phyloP scores from a whole-genome alignment of 2,113 vertebrate genomes.

The Engystomops pustulosus region DNA sequence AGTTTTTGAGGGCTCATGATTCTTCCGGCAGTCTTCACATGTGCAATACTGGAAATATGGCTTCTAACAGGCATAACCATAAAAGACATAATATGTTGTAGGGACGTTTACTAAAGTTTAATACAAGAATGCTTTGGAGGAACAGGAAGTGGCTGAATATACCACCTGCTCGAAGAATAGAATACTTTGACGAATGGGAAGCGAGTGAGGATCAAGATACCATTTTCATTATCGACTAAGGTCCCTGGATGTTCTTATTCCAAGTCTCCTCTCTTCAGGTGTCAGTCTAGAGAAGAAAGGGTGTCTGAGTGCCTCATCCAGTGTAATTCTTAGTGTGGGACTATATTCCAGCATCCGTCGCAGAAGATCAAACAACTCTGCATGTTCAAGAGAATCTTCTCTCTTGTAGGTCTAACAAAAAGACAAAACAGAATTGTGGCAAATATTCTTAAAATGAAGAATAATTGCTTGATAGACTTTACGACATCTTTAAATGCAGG shows the following conservation, averaged over 20 bases:
- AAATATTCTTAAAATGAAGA: not conserved
- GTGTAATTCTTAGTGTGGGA: slow-evolving; percentile 83
- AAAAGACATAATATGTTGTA: not conserved
- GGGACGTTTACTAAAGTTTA: not conserved
- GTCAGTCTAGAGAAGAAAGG: slow-evolving; percentile 83
- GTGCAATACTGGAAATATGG: not conserved
- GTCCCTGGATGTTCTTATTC: slow-evolving; percentile 69
- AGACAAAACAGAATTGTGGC: too few species aligned
- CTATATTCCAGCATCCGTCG: slow-evolving; percentile 91
- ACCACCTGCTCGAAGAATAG: too few species aligned
- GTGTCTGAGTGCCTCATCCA: slow-evolving; percentile 87
- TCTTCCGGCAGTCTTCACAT: not conserved
- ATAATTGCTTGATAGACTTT: not conserved
- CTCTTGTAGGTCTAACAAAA: slow-evolving; percentile 85
- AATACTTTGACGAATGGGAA: not conserved
- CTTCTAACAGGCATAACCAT: too few species aligned
- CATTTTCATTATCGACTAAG: slow-evolving; percentile 76
- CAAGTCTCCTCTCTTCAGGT: slow-evolving; percentile 71
- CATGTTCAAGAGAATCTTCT: slow-evolving; percentile 81
- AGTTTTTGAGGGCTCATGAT: not conserved
- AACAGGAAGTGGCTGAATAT: not conserved
- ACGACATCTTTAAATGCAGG: not conserved
- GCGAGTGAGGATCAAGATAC: too few species aligned
- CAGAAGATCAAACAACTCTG: slow-evolving; percentile 90
- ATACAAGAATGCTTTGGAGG: not conserved